Conservation (phyloP, 2,888 invertebrate genomes). For the Aspidiotus rigidus region DNA sequence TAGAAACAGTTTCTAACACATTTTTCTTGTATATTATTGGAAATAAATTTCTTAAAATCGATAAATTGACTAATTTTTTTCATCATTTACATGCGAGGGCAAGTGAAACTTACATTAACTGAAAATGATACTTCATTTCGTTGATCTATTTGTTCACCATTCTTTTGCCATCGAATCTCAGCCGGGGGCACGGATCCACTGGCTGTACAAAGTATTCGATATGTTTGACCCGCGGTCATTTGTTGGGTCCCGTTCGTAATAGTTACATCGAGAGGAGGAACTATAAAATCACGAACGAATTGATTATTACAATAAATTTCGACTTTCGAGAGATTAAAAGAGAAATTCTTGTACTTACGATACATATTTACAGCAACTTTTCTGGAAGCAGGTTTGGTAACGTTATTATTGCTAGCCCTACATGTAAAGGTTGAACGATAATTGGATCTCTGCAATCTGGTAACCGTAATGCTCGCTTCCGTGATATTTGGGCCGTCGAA, state of each 20-base stretch:
- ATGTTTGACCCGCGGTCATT: slow-evolving; percentile 69
- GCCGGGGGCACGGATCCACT: slow-evolving; percentile 78
- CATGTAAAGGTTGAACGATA: slow-evolving; percentile 61
- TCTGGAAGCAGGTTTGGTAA: slow-evolving; percentile 57
- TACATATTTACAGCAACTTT: slow-evolving; percentile 61
- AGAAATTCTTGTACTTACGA: slow-evolving; percentile 44
- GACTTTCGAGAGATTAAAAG: not conserved
- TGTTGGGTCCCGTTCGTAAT: slow-evolving; percentile 60
- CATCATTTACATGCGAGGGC: too few species aligned
- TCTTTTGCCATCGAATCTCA: slow-evolving; percentile 76
- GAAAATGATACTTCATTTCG: slow-evolving; percentile 43
- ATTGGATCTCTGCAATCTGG: slow-evolving; percentile 54
- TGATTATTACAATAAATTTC: not conserved
- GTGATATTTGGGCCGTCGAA: slow-evolving; percentile 45
- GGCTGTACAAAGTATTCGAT: slow-evolving; percentile 72
- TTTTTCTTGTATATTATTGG: too few species aligned
- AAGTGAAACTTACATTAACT: slow-evolving; percentile 43
- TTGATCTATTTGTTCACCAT: slow-evolving; percentile 54
- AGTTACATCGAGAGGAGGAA: slow-evolving; percentile 65
- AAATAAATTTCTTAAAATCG: too few species aligned
- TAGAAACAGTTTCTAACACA: too few species aligned
- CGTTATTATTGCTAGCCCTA: slow-evolving; percentile 60
- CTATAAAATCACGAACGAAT: slow-evolving; percentile 48
- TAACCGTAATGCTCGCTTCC: slow-evolving; percentile 41
- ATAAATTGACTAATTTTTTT: too few species aligned